phyloP scores from a whole-genome alignment of 2,888 invertebrate genomes.

The Nomada lathburiana region DNA sequence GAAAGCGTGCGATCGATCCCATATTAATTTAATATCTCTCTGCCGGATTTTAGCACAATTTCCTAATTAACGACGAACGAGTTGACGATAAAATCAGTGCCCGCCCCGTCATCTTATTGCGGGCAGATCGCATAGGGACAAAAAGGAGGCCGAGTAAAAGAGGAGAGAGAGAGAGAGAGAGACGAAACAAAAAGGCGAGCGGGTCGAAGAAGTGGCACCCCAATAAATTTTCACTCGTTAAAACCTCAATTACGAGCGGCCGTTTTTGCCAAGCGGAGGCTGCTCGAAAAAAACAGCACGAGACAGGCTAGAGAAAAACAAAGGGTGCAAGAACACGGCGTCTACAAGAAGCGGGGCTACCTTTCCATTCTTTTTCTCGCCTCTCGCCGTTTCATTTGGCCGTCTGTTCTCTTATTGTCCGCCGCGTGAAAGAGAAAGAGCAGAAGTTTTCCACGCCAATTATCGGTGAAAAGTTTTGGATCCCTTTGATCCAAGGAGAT shows the following conservation, averaged over 20 bases:
- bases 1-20: not conserved
- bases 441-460: slow-evolving; percentile 38
- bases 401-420: slow-evolving; percentile 16
- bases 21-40: slow-evolving; percentile 4
- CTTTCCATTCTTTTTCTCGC: slow-evolving; percentile 20
- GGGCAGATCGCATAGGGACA: not conserved
- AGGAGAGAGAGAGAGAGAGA: no score
- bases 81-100: not conserved
- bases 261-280: slow-evolving; percentile 42
- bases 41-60: slow-evolving; percentile 12
- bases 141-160: not conserved
- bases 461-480: slow-evolving; percentile 22
- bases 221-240: slow-evolving; percentile 69
- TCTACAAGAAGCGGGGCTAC: slow-evolving; percentile 26
- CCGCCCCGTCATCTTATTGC: not conserved
- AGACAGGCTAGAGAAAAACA: slow-evolving; percentile 39
- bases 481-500: not conserved
- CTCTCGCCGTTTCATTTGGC: not conserved
- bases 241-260: slow-evolving; percentile 62
- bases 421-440: not conserved
- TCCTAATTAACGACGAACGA: slow-evolving; percentile 8
- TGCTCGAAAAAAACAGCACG: slow-evolving; percentile 37
- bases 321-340: slow-evolving; percentile 44
- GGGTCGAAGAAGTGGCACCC: slow-evolving; percentile 40
- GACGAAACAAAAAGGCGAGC: slow-evolving; percentile 16